phyloP scores from a whole-genome alignment of 2,888 invertebrate species.

The Coenonympha arcania region DNA sequence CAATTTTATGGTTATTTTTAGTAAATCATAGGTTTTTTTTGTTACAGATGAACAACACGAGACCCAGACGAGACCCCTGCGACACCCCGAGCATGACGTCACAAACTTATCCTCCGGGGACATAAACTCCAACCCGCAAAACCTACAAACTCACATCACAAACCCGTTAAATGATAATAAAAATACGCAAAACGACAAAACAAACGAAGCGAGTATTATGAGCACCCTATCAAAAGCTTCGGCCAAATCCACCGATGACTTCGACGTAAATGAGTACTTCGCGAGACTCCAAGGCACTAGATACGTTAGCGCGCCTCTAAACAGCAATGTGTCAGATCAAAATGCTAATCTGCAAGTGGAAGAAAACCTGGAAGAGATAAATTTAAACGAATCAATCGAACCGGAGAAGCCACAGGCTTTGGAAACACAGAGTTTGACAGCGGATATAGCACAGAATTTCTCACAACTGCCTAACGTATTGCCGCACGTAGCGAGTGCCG shows the following conservation, averaged over 20 bases:
- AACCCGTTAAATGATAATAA: constrained; percentile 30
- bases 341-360: constrained; percentile 68
- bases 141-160: constrained; percentile 18
- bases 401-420: constrained; percentile 34
- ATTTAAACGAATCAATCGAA: constrained; percentile 56
- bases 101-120: constrained; percentile 47
- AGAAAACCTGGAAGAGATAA: constrained; percentile 62
- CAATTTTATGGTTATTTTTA: not conserved
- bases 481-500: constrained; percentile 76
- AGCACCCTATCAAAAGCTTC: constrained; percentile 41
- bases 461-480: constrained; percentile 75
- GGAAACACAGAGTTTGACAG: constrained; percentile 50
- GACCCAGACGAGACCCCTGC: constrained; percentile 39
- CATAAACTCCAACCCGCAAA: constrained; percentile 36
- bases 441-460: constrained; percentile 70
- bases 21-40: constrained; percentile 30
- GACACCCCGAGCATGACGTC: constrained; percentile 40
- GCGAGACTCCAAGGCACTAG: constrained; percentile 63
- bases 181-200: constrained; percentile 26
- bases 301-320: constrained; percentile 62
- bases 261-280: constrained; percentile 68
- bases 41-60: constrained; percentile 56
- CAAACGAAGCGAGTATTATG: constrained; percentile 25
- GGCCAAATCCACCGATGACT: constrained; percentile 56
- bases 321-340: constrained; percentile 57